Percentiles rank a stretch among this genome's conserved stretches.
Conservation (phyloP, 2,113 vertebrate genomes). For the Gallinago undulata region DNA sequence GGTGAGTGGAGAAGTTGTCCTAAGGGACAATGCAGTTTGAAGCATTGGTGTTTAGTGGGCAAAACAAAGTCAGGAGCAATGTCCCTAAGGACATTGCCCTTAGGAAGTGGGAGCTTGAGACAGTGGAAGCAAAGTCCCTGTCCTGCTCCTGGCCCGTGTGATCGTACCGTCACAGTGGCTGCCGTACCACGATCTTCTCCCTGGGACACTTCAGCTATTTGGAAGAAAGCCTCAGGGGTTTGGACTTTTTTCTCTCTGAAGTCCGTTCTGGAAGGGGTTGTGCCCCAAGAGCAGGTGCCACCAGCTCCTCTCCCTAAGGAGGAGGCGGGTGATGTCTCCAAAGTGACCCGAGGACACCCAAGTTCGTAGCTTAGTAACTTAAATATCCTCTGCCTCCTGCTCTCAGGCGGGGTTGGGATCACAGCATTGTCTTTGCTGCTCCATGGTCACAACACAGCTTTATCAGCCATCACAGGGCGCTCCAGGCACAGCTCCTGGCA, state of each 20-base stretch:
- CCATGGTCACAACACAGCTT: neutral
- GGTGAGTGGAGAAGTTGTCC: neutral
- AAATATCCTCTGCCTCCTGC: neutral
- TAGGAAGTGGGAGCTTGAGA: neutral
- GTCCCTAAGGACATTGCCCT: neutral
- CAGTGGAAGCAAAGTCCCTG: neutral
- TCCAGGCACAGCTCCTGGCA: neutral
- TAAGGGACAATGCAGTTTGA: too few relatives aligned
- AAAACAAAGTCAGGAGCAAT: too few relatives aligned
- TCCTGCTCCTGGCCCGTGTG: neutral
- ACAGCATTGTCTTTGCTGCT: neutral
- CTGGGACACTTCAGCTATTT: neutral
- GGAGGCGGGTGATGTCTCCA: neutral
- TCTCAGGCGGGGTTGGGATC: neutral
- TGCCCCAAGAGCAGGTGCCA: rapidly evolving
- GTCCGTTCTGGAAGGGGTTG: neutral
- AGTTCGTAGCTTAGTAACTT: neutral
- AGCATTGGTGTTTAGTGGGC: too few relatives aligned
- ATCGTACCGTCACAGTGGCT: neutral
- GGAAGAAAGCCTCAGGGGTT: neutral
- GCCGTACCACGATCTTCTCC: neutral
- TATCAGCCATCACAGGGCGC: neutral
- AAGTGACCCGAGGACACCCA: neutral
- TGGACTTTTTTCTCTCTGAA: neutral
- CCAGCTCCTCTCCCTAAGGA: neutral